Conservation (phyloP, 2,113 vertebrate species). For the Corythornis vintsioides region DNA sequence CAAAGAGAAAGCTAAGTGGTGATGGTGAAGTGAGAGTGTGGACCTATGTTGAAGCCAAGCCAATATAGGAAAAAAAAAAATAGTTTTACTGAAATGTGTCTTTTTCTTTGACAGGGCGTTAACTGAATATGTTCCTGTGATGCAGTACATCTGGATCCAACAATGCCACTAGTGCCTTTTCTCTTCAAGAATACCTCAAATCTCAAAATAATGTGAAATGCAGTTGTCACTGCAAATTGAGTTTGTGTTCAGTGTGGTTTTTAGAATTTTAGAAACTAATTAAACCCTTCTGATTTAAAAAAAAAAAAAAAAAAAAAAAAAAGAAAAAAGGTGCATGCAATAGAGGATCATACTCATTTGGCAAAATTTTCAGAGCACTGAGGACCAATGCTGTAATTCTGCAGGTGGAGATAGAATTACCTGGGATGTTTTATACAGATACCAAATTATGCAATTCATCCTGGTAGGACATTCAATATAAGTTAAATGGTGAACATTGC, state of each 20-base stretch:
- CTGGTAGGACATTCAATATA: not conserved
- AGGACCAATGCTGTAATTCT: not conserved
- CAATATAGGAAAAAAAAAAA: not conserved
- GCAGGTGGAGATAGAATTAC: not conserved
- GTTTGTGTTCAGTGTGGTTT: conserved; percentile 55
- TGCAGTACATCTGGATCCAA: not conserved
- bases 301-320: not conserved
- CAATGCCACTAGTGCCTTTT: conserved; percentile 9
- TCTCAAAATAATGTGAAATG: conserved; percentile 70
- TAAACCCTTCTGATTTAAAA: conserved; percentile 21
- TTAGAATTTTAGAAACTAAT: conserved; percentile 42
- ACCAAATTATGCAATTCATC: not conserved
- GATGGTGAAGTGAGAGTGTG: not conserved
- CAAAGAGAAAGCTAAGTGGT: not conserved
- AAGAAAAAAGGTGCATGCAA: not conserved
- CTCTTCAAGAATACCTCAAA: conserved; percentile 61
- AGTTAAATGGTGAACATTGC: not conserved
- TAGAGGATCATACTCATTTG: conserved; percentile 44
- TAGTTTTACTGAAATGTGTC: not conserved
- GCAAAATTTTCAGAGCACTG: conserved; percentile 9
- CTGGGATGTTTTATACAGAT: not conserved
- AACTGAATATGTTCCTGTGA: conserved; percentile 24
- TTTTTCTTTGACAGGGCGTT: conserved; percentile 71
- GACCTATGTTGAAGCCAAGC: not conserved
- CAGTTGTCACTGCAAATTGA: conserved; percentile 47